Evolutionary conservation across 2,888 invertebrate species (phyloP), one percentile per base, ranked within the genome.

Genomic region (Thumatha senex): DNA sequence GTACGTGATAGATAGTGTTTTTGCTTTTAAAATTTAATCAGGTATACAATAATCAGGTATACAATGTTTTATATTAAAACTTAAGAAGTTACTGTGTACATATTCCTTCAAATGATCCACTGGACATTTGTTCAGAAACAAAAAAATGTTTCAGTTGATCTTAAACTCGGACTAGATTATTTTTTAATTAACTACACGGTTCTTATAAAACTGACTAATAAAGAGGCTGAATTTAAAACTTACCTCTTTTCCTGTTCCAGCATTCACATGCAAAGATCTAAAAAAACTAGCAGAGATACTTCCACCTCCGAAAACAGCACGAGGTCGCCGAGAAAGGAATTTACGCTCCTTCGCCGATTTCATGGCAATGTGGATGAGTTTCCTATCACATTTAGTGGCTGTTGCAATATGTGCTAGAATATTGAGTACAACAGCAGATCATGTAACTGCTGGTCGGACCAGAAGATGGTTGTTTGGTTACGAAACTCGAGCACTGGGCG

Each of bases 321-420:
- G 86, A 64, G 88, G 84, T 33, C 82, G 89, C 33, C 80, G 86
- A 1, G 86, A 90, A 55, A 78, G 92, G 51, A 92, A 92, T 63
- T 56, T 92, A 15, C 82, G 89, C 7, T 92, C 93, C 9, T 87
- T 93, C 47, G 83, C 92, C 8, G 92, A 92, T 67, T 94, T 93
- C 69, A 88, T 93, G 81, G 88, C 91, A 4, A 88, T 93, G 77
- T 94, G 94, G 94, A 86, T 93, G 81, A 87, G 89, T 24, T 92
- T 94, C 62, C 84, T 94, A 30, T 92, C 93, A 1, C 92, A 93
- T 61, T 69, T 94, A 57, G 92, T 93, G 15, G 93, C 94, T 0
- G 92, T 93, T 15, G 94, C 94, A 0, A 92, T 93, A 0, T 94
- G 93, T 63, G 93, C 94, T 10, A 84, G 94, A 56, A 91, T 93